Base-by-base conservation (phyloP, 1,140 invertebrate species). In the Megalopta genalis region DNA sequence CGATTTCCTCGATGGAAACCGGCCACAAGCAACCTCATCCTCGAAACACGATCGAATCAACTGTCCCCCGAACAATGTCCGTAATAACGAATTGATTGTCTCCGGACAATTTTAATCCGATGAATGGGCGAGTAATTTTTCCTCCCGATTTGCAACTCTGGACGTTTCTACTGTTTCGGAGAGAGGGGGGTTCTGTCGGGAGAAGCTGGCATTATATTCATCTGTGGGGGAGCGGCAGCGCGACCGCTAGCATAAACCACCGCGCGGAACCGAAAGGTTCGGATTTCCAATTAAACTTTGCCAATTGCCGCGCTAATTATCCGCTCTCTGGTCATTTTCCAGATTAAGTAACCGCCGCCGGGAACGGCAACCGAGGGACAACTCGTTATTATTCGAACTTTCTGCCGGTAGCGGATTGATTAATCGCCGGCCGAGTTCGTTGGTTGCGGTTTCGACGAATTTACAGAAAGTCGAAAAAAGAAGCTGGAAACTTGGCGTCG, bases 271-370 rank as follows among this genome's bases (percentile, higher is more conserved):
- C 54, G 62, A 70, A 73, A 83, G 77, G 70, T 52, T 60, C 79
- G 81, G 66, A 84, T 84, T 87, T 86, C 85, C 85, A 87, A 87
- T 87, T 87, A 86, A 87, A 87, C 85, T 87, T 87, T 84, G 75
- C 67, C 85, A 86, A 87, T 87, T 82, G 85, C 83, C 71, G 75
- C 71, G 68, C 84, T 86, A 86, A 87, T 87, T 87, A 86, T 84
- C 84, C 81, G 62, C 78, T 76, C 78, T 83, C 84, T 84, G 85
- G 82, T 84, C 85, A 86, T 84, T 87, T 87, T 82, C 78, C 82
- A 69, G 77, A 87, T 87, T 87, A 85, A 86, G 73, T 81, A 86
- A 82, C 74, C 77, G 71, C 72, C 62, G 70, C 25, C n/a, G 46
- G 39, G 62, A 25, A 23, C 54, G 23, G 27, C 23, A 18, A 39